Percentiles rank a stretch among this genome's conserved stretches.
These are phyloP conservation scores for Pomatorhinus ruficollis DNA, from an alignment of 2,113 vertebrate genomes.

Conservation along the genomic window DNA sequence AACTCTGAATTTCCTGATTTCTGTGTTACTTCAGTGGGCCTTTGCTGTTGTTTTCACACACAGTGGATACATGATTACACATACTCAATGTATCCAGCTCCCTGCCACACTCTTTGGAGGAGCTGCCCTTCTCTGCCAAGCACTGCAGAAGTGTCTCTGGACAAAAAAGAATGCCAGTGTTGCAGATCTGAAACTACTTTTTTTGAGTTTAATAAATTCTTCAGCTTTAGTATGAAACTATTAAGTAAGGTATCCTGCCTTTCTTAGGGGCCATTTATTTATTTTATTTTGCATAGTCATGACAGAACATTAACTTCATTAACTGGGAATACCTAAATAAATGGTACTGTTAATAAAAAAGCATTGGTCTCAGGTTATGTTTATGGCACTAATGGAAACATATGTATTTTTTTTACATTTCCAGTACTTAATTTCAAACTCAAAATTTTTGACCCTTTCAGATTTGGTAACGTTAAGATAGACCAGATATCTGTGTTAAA, in stretches of 20 bases:
- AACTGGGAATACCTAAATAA: not conserved
- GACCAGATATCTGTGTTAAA: not conserved
- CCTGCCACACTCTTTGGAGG: not conserved
- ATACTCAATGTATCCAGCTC: not conserved
- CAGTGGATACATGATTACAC: not conserved
- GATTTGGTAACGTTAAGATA: not conserved
- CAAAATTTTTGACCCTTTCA: not conserved
- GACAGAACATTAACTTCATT: not conserved
- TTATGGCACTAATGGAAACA: not conserved
- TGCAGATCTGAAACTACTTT: not conserved
- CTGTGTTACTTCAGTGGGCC: not conserved
- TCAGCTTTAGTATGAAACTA: not conserved
- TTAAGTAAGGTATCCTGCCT: not conserved
- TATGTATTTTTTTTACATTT: not conserved
- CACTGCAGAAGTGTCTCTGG: not conserved
- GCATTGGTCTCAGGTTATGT: not conserved
- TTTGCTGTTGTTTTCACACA: not conserved
- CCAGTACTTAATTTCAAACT: not conserved
- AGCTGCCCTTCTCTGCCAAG: not conserved
- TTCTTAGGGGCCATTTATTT: not conserved
- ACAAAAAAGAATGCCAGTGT: not conserved
- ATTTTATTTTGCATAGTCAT: not conserved
- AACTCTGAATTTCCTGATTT: conserved; percentile 58
- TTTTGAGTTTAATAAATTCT: not conserved
- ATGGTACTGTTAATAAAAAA: not conserved